These are phyloP conservation scores for Melanotaenia duboulayi DNA, from an alignment of 2,113 vertebrate species.

Conservation along the genomic window DNA sequence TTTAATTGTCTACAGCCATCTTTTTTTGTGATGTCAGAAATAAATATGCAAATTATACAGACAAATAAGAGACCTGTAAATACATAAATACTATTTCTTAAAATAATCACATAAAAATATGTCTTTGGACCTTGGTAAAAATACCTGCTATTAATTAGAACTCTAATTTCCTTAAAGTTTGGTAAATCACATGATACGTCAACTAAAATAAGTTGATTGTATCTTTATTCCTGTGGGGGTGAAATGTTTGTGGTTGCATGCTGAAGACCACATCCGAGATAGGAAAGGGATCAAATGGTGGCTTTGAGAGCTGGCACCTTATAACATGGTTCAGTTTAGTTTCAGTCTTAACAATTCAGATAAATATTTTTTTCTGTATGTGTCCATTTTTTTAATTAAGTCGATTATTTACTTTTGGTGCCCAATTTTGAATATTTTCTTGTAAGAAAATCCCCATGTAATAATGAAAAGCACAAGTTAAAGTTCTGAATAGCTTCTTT, in stretches of 20 bases:
- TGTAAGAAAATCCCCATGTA: no score
- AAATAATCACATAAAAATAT: slow-evolving; percentile 20
- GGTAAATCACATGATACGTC: slow-evolving; percentile 25
- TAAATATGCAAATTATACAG: neutral
- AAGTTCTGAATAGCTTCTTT: no score
- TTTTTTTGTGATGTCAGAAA: neutral
- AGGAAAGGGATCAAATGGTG: slow-evolving; percentile 12
- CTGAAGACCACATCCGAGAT: slow-evolving; percentile 33
- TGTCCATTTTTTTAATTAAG: no score
- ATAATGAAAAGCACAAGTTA: no score
- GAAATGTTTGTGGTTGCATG: slow-evolving; percentile 41
- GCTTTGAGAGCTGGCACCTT: slow-evolving; percentile 12
- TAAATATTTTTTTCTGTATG: no score
- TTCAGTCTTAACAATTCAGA: no score
- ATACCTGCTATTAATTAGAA: slow-evolving; percentile 26
- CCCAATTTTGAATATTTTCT: no score
- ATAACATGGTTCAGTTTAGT: neutral
- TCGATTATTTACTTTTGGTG: no score
- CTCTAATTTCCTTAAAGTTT: neutral
- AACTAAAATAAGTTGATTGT: slow-evolving; percentile 28
- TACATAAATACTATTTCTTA: slow-evolving; percentile 12
- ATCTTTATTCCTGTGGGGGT: slow-evolving; percentile 13
- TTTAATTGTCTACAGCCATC: neutral
- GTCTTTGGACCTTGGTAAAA: neutral
- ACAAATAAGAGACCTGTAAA: slow-evolving; percentile 11